Conservation (phyloP, 2,113 vertebrate genomes). For the Gobiocypris rarus region DNA sequence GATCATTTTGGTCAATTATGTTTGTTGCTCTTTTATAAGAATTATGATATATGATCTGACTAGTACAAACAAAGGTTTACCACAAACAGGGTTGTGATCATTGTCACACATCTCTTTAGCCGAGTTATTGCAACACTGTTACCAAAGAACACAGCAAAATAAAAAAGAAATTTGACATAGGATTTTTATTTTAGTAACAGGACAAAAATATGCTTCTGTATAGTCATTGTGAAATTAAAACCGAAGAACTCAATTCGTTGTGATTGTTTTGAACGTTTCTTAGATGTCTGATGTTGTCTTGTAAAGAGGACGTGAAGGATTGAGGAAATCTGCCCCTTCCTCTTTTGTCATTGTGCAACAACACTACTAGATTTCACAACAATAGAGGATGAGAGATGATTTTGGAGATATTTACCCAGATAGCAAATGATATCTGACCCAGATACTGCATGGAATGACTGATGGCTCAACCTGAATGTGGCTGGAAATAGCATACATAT, state of each 20-base stretch:
- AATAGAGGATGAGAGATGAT: neutral
- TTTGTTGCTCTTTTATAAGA: neutral
- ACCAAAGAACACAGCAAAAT: conserved; percentile 41
- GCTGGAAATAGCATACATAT: no score
- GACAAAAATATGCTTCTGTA: neutral
- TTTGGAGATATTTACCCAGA: neutral
- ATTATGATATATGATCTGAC: neutral
- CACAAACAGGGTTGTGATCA: neutral
- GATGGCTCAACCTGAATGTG: no score
- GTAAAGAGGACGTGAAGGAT: conserved; percentile 65
- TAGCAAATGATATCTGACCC: no score
- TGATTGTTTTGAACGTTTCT: conserved; percentile 49
- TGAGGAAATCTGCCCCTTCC: conserved; percentile 43
- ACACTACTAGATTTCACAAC: conserved; percentile 26
- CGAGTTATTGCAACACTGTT: neutral
- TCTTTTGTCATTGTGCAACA: conserved; percentile 43
- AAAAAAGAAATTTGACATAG: neutral
- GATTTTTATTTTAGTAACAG: neutral
- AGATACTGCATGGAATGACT: no score
- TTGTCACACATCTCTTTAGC: neutral
- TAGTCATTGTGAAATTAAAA: no score
- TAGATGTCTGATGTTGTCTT: conserved; percentile 35
- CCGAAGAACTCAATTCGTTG: neutral
- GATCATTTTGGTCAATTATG: neutral
- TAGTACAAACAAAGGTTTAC: neutral